Conservation (phyloP, 1,140 invertebrate genomes). For the Calycopis cecrops region DNA sequence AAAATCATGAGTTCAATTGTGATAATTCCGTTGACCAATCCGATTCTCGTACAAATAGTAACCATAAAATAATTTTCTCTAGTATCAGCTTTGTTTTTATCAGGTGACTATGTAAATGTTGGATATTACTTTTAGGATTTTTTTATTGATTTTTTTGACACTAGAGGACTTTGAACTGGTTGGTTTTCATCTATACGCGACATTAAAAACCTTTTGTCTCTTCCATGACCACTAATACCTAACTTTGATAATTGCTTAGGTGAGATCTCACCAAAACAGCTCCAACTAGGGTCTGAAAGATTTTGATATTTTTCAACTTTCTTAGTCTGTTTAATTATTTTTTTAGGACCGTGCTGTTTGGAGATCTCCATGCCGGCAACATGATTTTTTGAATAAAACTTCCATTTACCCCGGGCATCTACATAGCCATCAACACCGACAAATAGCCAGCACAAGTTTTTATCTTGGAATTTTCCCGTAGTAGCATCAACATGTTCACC, state of each 20-base stretch:
- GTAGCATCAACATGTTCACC: constrained; percentile 51
- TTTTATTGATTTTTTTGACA: too few relatives aligned
- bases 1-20: too few relatives aligned
- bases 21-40: too few relatives aligned
- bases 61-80: too few relatives aligned
- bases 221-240: constrained; percentile 59
- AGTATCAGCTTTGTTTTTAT: too few relatives aligned
- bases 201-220: constrained; percentile 49
- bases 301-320: constrained; percentile 21
- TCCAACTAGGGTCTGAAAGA: constrained; percentile 49
- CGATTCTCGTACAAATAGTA: too few relatives aligned
- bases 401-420: constrained; percentile 48
- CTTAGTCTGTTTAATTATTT: constrained; percentile 27
- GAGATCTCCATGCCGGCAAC: constrained; percentile 20
- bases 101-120: too few relatives aligned
- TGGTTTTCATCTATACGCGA: constrained; percentile 39
- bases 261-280: constrained; percentile 55
- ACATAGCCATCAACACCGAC: constrained; percentile 59
- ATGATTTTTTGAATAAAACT: constrained; percentile 39
- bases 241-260: constrained; percentile 48
- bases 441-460: constrained; percentile 51
- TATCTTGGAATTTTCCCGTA: constrained; percentile 51
- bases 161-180: constrained; percentile 3
- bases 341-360: constrained; percentile 13
- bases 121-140: too few relatives aligned